phyloP scores from a whole-genome alignment of 2,113 vertebrate genomes.

The Chloroceryle aenea region DNA sequence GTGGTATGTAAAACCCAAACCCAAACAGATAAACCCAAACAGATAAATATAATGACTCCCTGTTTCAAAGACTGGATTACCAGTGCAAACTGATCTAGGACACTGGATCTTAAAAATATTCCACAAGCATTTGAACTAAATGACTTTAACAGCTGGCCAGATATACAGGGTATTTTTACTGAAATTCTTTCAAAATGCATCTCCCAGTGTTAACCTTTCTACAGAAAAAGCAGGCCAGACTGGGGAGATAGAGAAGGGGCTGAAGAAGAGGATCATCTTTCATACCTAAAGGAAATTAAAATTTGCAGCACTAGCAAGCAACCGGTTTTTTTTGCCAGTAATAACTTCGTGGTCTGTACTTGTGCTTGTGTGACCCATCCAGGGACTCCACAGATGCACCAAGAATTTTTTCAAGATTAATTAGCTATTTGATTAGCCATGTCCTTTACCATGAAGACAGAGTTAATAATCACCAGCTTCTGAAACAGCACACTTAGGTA shows the following conservation, averaged over 20 bases:
- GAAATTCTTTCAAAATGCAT: neutral
- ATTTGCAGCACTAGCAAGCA: neutral
- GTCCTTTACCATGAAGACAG: neutral
- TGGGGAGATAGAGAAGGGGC: neutral
- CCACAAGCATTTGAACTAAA: neutral
- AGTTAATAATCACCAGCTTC: neutral
- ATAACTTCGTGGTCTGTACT: neutral
- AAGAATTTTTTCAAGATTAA: neutral
- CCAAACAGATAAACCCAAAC: slow-evolving; percentile 50
- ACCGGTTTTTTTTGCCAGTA: neutral
- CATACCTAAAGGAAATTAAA: neutral
- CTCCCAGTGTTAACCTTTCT: neutral
- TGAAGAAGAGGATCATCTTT: neutral
- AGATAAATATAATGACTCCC: neutral
- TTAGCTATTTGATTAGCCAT: neutral
- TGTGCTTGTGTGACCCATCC: neutral
- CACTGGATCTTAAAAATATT: neutral
- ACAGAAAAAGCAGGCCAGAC: neutral
- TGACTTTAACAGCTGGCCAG: neutral
- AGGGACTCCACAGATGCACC: neutral
- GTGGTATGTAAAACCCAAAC: neutral
- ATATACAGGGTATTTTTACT: neutral
- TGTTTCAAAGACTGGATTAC: neutral
- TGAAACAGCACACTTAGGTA: neutral
- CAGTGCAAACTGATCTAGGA: neutral